These are phyloP conservation scores for Felis catus DNA, from an alignment of 2,113 vertebrate genomes.

Conservation along the genomic window F.catus_Fca126_mat1.0 CM031420.1:131948001-131948500, in stretches of 20 bases:
- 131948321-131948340: not conserved
- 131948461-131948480: not conserved
- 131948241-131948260: not conserved
- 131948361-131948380: not conserved
- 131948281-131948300: not conserved
- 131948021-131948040: not conserved
- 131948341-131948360: fast-evolving
- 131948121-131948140: constrained; percentile 30
- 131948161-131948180: not conserved
- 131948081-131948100: not conserved
- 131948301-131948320: too few species aligned
- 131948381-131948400: not conserved
- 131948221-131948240: constrained; percentile 14
- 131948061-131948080: not conserved
- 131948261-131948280: not conserved
- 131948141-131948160: not conserved
- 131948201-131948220: not conserved
- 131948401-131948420: not conserved
- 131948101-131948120: not conserved
- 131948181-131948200: not conserved
- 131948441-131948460: not conserved
- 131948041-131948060: not conserved
- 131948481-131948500: not conserved
- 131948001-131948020: constrained; percentile 5
- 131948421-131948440: not conserved